Conservation (phyloP, 2,113 vertebrate species). For the Galeopterus variegatus region DNA sequence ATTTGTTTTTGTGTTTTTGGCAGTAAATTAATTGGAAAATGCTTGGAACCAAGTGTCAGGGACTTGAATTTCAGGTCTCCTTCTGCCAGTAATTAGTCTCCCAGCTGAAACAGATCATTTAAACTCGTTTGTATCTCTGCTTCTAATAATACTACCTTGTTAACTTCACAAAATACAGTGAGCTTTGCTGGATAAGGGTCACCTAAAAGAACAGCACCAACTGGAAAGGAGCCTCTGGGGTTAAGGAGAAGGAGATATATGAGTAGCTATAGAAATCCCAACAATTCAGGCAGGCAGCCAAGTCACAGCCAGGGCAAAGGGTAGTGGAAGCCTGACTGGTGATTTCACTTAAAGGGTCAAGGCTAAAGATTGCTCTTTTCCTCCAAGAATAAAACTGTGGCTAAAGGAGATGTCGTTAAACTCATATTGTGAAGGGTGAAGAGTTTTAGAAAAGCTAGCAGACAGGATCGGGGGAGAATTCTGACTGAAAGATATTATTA, state of each 20-base stretch:
- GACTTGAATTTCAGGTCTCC: neutral
- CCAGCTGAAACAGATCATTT: neutral
- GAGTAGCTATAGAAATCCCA: neutral
- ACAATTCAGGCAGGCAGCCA: neutral
- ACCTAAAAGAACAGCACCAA: neutral
- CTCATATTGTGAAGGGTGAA: neutral
- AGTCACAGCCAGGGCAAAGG: neutral
- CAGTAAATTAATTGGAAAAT: neutral
- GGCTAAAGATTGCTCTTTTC: constrained; percentile 41
- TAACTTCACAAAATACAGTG: neutral
- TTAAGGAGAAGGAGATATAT: neutral
- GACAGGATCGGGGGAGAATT: constrained; percentile 25
- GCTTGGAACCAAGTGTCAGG: neutral
- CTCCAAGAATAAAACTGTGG: constrained; percentile 48
- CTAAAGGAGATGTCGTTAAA: constrained; percentile 40
- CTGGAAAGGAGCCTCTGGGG: neutral
- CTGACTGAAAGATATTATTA: constrained; percentile 43
- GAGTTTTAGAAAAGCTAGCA: constrained; percentile 35
- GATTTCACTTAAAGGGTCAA: constrained; percentile 41
- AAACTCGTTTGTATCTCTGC: neutral
- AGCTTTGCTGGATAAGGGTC: neutral
- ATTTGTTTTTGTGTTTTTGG: neutral
- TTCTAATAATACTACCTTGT: neutral
- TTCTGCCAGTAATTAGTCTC: neutral
- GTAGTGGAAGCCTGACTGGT: neutral